Base-by-base conservation (phyloP, 2,113 vertebrate species). In the Paracanthobrama guichenoti region DNA sequence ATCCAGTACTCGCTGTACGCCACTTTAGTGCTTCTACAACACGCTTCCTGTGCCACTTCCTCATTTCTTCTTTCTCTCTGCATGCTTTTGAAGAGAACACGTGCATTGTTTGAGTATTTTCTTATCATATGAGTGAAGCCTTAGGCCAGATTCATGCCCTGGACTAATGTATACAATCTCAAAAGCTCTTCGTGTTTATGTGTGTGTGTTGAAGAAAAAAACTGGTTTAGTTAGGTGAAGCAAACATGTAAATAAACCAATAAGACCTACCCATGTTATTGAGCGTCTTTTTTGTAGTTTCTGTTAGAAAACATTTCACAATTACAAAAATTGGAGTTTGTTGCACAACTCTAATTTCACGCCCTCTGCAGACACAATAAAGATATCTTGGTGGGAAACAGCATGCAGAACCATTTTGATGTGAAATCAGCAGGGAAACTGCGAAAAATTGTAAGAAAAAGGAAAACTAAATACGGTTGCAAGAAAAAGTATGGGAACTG, bases 91-190 rank as follows among this genome's bases (percentile, higher is more conserved):
- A 71, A 26, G 39, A 66, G 12, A 39, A 39, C 48, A 71, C 5
- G 6, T 14, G 6, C 80, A 66, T 42, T 5, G 6, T 55, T 71
- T 71, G 20, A 81, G 79, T 53, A 53, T 81, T 53, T 71, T 81
- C 28, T 53, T 71, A 78, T 78, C 28, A 78, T 59, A 82, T 42
- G 66, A 82, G 48, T 35, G 4, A 69, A 55, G 62, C 80, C 80
- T 82, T 82, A 82, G 80, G 31, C 80, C 80, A 82, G 80, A 82
- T 48, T 82, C 62, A 71, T 55, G 80, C 31, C 80, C 80, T 82
- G 80, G 80, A 71, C 80, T 82, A 82, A 82, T 35, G 80, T 71
- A 71, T 13, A 72, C 62, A 22, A 53, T 81, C 79, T 71, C 48
- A 26, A 55, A 71, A 82, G 42, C 42, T 71, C 26, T 42, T 55